Evolutionary conservation across 1,140 invertebrate species (phyloP).

Genomic region (Drosophila lacertosa): DNA sequence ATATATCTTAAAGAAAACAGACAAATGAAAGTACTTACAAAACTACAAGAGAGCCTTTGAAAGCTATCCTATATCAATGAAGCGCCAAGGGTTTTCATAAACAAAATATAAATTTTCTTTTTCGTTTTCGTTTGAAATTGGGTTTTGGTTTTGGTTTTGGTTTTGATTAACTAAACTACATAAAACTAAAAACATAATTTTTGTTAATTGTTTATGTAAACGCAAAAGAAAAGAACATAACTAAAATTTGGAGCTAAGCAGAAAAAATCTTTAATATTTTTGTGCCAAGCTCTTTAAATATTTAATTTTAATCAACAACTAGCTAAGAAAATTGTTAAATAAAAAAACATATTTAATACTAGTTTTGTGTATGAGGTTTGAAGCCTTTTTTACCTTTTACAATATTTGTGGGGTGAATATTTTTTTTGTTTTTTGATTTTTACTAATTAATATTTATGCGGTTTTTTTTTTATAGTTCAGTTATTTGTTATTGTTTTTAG

Average conservation of each 20-base stretch:
- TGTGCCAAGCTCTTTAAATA: constrained; percentile 23
- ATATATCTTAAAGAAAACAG: constrained; percentile 78
- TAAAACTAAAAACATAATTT: constrained; percentile 23
- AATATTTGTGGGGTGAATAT: constrained; percentile 79
- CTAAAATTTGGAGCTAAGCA: constrained; percentile 25
- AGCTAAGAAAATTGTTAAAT: constrained; percentile 25
- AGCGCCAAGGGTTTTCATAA: constrained; percentile 84
- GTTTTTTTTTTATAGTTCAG: constrained; percentile 59
- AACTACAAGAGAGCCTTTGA: constrained; percentile 84
- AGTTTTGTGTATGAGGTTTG: constrained; percentile 74
- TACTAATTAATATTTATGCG: constrained; percentile 61
- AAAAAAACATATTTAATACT: constrained; percentile 36
- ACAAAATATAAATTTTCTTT: constrained; percentile 82
- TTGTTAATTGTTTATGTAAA: neutral
- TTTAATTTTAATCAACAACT: too few species aligned
- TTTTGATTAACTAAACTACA: constrained; percentile 49
- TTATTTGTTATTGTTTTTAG: constrained; percentile 44
- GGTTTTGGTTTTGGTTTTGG: constrained; percentile 41
- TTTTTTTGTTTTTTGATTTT: constrained; percentile 32
- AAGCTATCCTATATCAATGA: constrained; percentile 84
- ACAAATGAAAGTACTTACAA: constrained; percentile 84
- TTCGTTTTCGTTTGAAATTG: constrained; percentile 60
- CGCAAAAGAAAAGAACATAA: constrained; percentile 15
- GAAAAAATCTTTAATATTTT: neutral
- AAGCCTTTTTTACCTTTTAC: constrained; percentile 79